phyloP scores from a whole-genome alignment of 92 coral and sea anemone species.

The Micromussa lordhowensis region DNA sequence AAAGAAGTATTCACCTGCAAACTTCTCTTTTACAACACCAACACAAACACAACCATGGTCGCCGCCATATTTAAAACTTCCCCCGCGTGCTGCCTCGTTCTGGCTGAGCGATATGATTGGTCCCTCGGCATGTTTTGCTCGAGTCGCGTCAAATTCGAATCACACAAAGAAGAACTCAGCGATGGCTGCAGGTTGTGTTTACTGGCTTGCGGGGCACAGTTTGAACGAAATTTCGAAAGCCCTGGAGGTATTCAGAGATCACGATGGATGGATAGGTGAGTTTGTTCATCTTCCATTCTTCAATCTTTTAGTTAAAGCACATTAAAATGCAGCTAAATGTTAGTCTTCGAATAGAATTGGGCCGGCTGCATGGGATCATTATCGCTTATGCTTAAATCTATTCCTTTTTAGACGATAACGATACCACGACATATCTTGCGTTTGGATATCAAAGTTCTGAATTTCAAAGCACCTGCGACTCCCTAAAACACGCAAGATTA shows the following conservation, averaged over 20 bases:
- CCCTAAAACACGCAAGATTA: background rate
- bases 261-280: constrained; percentile 44
- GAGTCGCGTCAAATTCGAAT: constrained; percentile 49
- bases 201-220: constrained; percentile 31
- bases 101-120: constrained; percentile 49
- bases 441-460: constrained; percentile 13
- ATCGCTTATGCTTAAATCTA: background rate
- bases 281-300: background rate
- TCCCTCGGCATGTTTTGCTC: background rate
- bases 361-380: too few species aligned
- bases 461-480: background rate
- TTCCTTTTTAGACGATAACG: constrained; percentile 10
- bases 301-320: background rate
- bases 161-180: constrained; percentile 15
- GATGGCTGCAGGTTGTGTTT: constrained; percentile 42
- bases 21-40: background rate
- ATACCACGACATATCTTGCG: constrained; percentile 4
- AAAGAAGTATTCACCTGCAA: background rate
- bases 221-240: constrained; percentile 5
- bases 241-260: constrained; percentile 18
- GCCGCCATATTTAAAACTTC: constrained; percentile 46
- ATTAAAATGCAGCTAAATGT: too few species aligned
- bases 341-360: too few species aligned
- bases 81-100: constrained; percentile 9
- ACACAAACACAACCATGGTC: background rate